Percentiles rank a stretch among this genome's conserved stretches.
These are phyloP conservation scores for Centroberyx gerrardi DNA, from an alignment of 2,797 vertebrate species.

Conservation along the genomic window DNA sequence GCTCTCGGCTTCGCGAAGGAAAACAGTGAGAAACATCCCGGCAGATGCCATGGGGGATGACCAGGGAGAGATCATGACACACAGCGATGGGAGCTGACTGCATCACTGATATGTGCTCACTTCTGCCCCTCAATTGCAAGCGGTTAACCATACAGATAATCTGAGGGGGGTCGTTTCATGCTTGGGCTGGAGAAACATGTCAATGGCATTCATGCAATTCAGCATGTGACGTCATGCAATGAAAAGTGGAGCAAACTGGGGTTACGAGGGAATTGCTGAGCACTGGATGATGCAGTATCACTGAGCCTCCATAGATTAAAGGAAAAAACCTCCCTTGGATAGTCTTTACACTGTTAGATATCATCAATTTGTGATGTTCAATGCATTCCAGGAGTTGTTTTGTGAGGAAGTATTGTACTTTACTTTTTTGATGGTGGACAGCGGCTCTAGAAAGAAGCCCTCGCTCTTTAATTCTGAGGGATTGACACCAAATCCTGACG, in stretches of 20 bases:
- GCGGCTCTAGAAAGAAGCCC: constrained; percentile 15
- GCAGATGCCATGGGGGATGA: constrained; percentile 15
- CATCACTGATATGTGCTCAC: background rate
- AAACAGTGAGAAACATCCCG: constrained; percentile 5
- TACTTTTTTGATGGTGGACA: too few species aligned
- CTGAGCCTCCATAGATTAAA: constrained; percentile 46
- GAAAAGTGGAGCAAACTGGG: constrained; percentile 39
- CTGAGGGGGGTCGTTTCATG: constrained; percentile 57
- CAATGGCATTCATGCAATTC: constrained; percentile 70
- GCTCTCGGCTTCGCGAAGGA: background rate
- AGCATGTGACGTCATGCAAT: constrained; percentile 76
- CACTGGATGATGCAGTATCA: constrained; percentile 81
- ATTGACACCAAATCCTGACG: constrained; percentile 18
- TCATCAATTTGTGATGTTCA: too few species aligned
- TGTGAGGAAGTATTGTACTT: too few species aligned
- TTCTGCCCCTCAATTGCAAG: background rate
- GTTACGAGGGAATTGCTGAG: constrained; percentile 47
- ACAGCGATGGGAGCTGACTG: too few species aligned
- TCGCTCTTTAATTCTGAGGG: constrained; percentile 15
- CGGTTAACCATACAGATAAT: constrained; percentile 26
- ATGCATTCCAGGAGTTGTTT: too few species aligned
- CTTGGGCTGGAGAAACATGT: constrained; percentile 51
- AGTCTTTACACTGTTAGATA: too few species aligned
- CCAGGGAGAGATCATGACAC: background rate
- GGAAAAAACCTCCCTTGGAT: background rate